Percentiles rank a stretch among this genome's conserved stretches.
Evolutionary conservation across 2,797 vertebrate species (phyloP).

Genomic region (Agapornis canus): DNA sequence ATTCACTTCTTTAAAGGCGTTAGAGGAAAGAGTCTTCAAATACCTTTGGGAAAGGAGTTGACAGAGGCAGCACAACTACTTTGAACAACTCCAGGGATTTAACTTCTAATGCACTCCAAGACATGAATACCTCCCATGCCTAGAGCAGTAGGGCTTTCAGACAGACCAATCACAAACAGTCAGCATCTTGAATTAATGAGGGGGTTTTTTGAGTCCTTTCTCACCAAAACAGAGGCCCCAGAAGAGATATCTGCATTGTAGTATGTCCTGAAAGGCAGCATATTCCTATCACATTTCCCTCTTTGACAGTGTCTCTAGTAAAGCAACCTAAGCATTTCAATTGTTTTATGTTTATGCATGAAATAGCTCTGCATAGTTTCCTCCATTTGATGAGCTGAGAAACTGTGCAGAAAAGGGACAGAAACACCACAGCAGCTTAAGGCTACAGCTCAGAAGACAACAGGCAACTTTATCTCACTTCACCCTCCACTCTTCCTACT

Average conservation of each 20-base stretch:
- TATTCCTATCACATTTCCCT: not conserved
- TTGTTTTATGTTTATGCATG: not conserved
- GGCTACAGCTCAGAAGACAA: not conserved
- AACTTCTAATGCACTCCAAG: not conserved
- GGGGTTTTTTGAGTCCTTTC: not conserved
- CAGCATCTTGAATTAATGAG: constrained; percentile 14
- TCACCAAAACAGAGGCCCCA: constrained; percentile 4
- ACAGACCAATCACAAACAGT: not conserved
- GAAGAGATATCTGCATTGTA: not conserved
- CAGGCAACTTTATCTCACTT: not conserved
- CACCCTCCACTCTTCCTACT: not conserved
- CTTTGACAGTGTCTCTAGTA: not conserved
- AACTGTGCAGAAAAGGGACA: not conserved
- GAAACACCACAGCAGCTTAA: not conserved
- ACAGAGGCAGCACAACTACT: not conserved
- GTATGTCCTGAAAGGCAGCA: not conserved
- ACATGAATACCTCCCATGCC: constrained; percentile 19
- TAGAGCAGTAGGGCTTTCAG: constrained; percentile 24
- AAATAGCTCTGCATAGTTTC: not conserved
- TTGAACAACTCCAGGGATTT: not conserved
- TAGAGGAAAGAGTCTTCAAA: not conserved
- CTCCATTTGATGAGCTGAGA: not conserved
- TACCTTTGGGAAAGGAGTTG: not conserved
- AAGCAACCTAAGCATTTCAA: constrained; percentile 1
- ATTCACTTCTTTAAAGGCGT: not conserved